Evolutionary conservation across 2,113 vertebrate species (phyloP), one percentile per base, ranked within the genome.

Genomic region (Anser brachyrhynchus): DNA sequence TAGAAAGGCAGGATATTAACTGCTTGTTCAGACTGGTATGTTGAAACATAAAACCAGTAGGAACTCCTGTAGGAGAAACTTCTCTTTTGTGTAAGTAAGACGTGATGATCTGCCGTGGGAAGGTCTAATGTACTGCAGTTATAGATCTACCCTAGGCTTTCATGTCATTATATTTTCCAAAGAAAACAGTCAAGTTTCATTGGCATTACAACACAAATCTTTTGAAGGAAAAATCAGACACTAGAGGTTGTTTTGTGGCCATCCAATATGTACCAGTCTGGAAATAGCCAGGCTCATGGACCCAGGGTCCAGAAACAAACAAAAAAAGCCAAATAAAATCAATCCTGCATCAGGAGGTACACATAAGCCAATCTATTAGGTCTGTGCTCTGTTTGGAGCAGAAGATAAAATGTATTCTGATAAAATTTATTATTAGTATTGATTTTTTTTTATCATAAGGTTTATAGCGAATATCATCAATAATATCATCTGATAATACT

Each of bases 1-100:
- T 35, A 77, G 64, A 70, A 6, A 69, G 54, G 4, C 18, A 66
- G 10, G 9, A 44, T 83, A 37, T 65, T 87, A 61, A 37, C 46
- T 80, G 5, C 23, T 91, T 0, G 0, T 29, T 93, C 37, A 69
- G 43, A 29, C 6, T 43, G 23, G 18, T 41, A n/a, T 66, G 41
- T 62, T 86, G 77, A 92, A 84, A 19, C 16, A 65, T 33, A 59
- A 76, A 84, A 3, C 4, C 16, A 43, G 25, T 17, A 75, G 22
- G 57, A 89, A 37, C 5, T 83, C 18, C 41, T 57, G 21, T 7
- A 82, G 44, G 3, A 87, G 43, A 71, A 84, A 76, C 10, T 72
- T 69, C 12, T 84, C 9, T 64, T 83, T 87, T 37, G 31, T 54
- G 10, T 29, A 37, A 72, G 28, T 39, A 37, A 72, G 28, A 39